Evolutionary conservation across 2,797 vertebrate species (phyloP).

Genomic region (Sylvia borin): DNA sequence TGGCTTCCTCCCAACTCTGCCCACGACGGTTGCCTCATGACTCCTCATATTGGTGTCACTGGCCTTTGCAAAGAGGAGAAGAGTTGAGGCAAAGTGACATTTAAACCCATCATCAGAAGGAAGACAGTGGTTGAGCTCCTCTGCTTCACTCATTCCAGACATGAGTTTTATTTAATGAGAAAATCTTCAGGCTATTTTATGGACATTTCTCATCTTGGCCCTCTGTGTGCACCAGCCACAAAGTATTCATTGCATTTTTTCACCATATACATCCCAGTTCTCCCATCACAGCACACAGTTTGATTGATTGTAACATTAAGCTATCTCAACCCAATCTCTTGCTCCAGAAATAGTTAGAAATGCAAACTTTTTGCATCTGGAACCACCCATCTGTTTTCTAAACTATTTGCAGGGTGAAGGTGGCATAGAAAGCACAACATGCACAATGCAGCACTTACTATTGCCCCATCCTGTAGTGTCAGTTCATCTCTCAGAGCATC

Average conservation of each 20-base stretch:
- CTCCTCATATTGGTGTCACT: conserved; percentile 77
- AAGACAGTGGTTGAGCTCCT: neutral
- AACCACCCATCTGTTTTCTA: neutral
- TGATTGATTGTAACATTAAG: neutral
- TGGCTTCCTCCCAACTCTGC: conserved; percentile 68
- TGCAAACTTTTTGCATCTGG: neutral
- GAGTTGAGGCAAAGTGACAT: neutral
- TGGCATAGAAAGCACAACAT: neutral
- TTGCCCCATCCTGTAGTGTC: conserved; percentile 81
- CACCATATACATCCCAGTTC: neutral
- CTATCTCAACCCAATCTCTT: neutral
- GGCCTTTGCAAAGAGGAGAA: conserved; percentile 71
- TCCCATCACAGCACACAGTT: neutral
- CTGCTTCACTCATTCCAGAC: neutral
- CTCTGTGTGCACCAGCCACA: neutral
- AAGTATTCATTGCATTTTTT: neutral
- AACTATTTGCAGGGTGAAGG: neutral
- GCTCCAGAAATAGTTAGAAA: neutral
- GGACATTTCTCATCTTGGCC: neutral
- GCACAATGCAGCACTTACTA: conserved; percentile 77
- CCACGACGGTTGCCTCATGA: conserved; percentile 69
- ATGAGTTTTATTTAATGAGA: neutral
- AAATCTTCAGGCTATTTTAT: neutral
- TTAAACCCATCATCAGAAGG: neutral
- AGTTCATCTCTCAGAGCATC: conserved; percentile 78